These are phyloP conservation scores for Andrena marginata DNA, from an alignment of 2,888 invertebrate species.

Conservation along the genomic window DNA sequence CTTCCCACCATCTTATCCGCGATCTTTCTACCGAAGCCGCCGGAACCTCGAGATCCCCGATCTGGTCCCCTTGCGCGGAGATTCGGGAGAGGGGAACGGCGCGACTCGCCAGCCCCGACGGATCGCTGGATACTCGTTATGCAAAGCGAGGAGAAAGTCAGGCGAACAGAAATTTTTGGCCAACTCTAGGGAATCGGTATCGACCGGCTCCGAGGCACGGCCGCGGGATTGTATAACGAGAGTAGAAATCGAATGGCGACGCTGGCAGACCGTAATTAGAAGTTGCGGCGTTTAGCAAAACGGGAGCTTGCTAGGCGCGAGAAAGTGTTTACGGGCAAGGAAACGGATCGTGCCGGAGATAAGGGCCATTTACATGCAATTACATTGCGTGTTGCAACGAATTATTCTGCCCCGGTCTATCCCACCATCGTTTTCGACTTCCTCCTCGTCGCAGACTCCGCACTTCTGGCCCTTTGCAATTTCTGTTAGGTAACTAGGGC, in stretches of 20 bases:
- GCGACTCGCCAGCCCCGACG: not conserved
- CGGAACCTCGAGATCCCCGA: not conserved
- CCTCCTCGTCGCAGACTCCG: constrained; percentile 25
- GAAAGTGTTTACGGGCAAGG: constrained; percentile 81
- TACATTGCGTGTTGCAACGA: constrained; percentile 75
- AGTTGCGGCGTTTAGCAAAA: constrained; percentile 65
- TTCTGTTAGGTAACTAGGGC: not conserved
- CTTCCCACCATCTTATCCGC: not conserved
- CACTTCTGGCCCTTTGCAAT: not conserved
- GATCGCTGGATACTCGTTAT: constrained; percentile 10
- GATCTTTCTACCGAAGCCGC: not conserved
- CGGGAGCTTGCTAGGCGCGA: constrained; percentile 66
- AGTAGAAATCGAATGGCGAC: constrained; percentile 71
- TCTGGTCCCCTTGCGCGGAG: not conserved
- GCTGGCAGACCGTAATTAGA: constrained; percentile 67
- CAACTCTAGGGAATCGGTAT: constrained; percentile 21
- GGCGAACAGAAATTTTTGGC: constrained; percentile 54
- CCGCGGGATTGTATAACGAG: constrained; percentile 63
- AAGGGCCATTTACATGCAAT: constrained; percentile 81
- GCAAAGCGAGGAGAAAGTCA: constrained; percentile 54
- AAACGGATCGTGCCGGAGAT: constrained; percentile 80
- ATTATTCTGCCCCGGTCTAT: constrained; percentile 62
- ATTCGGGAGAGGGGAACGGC: not conserved
- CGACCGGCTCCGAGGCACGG: constrained; percentile 5
- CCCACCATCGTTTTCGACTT: constrained; percentile 18